These are phyloP conservation scores for Drosophila fulvimacula DNA, from an alignment of 2,888 invertebrate genomes.

Conservation along the genomic window DNA sequence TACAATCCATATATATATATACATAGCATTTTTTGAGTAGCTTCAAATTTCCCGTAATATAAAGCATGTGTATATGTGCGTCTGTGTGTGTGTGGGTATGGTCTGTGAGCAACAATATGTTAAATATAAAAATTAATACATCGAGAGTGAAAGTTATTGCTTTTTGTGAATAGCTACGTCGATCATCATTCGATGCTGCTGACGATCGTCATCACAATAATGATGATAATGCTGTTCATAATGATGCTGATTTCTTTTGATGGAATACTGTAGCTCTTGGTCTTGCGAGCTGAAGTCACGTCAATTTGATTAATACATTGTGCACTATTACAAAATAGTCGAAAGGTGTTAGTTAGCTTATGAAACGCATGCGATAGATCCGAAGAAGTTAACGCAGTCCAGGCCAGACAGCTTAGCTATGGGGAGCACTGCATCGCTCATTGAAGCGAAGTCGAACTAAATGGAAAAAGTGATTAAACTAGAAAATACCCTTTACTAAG, in stretches of 20 bases:
- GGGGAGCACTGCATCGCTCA: constrained; percentile 24
- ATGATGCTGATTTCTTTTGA: constrained; percentile 68
- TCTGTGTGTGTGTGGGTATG: constrained; percentile 14
- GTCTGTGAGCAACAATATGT: constrained; percentile 74
- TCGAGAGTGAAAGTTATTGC: constrained; percentile 82
- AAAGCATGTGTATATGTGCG: constrained; percentile 17
- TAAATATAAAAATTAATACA: constrained; percentile 82
- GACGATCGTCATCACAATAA: constrained; percentile 12
- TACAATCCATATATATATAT: constrained; percentile 26
- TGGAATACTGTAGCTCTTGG: constrained; percentile 22
- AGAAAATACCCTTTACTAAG: not conserved
- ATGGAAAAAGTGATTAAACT: not conserved
- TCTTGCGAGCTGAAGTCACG: constrained; percentile 60
- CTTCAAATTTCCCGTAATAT: constrained; percentile 60
- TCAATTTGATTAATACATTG: constrained; percentile 74
- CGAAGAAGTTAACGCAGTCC: constrained; percentile 4
- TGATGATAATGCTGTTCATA: constrained; percentile 11
- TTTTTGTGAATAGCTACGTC: constrained; percentile 59
- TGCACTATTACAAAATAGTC: constrained; percentile 71
- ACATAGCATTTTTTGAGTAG: constrained; percentile 37
- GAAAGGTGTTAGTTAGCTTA: constrained; percentile 58
- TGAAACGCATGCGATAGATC: constrained; percentile 48
- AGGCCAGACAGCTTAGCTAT: too few species aligned
- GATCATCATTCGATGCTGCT: constrained; percentile 49
- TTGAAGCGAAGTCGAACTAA: not conserved